Evolutionary conservation across 2,797 vertebrate genomes (phyloP).

Genomic region (Peromyscus eremicus): DNA sequence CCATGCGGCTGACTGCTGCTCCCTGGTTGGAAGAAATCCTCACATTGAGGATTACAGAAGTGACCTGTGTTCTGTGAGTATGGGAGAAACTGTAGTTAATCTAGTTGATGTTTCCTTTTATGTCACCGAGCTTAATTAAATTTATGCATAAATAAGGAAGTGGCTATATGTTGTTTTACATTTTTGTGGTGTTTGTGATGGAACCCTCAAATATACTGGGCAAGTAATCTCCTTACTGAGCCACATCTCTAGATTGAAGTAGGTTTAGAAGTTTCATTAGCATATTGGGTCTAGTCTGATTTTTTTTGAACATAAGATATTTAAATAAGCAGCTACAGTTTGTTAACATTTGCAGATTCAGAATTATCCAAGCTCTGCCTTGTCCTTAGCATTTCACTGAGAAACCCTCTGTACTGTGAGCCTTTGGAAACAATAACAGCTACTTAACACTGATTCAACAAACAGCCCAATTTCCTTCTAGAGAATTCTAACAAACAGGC

Average conservation of each 20-base stretch:
- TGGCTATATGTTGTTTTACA: neutral
- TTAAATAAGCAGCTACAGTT: neutral
- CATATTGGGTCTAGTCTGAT: neutral
- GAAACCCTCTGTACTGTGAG: neutral
- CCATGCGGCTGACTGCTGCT: neutral
- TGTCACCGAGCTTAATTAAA: neutral
- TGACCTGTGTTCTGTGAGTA: neutral
- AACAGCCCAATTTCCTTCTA: slow-evolving; percentile 33
- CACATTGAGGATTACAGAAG: neutral
- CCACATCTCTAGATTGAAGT: neutral
- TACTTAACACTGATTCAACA: slow-evolving; percentile 43
- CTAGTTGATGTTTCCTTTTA: neutral
- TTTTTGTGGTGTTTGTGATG: neutral
- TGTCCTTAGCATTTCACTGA: slow-evolving; percentile 7
- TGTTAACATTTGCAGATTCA: neutral
- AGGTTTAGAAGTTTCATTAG: neutral
- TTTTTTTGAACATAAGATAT: neutral
- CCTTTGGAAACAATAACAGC: slow-evolving; percentile 38
- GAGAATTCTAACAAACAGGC: neutral
- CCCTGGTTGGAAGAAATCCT: neutral
- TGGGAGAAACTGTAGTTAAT: neutral
- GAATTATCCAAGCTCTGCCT: neutral
- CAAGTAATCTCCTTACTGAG: neutral
- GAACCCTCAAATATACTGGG: neutral
- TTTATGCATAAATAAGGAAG: slow-evolving; percentile 5